Base-by-base conservation (phyloP, 2,888 invertebrate genomes). In the Torymus aiolomorphi region DNA sequence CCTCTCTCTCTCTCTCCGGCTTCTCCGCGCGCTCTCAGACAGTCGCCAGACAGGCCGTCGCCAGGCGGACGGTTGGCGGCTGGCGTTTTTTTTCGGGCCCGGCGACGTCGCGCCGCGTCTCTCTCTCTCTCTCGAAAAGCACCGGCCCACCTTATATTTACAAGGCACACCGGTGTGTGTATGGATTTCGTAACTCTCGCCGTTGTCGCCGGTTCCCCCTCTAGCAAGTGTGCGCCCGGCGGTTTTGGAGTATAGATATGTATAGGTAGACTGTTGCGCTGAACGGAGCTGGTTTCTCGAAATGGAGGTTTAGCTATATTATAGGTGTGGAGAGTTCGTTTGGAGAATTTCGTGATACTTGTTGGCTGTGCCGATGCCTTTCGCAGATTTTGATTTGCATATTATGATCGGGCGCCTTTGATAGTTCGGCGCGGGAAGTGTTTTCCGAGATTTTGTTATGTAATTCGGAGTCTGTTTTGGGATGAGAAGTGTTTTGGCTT, bases 41-140 rank as follows among this genome's bases (percentile, higher is more conserved):
- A 84, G 85, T 85, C 84, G 85, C 85, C 85, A 85, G 86, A 85
- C 86, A 84, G 83, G 81, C 85, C 82, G 87, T 84, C 84, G 85
- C 84, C 85, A 84, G 84, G 82, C 83, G 78, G 82, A 83, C 83
- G 83, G 78, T 83, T 78, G 63, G 51, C 24, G 11, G 42, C 8
- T 31, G n/a, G n/a, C n/a, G 42, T 61, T 73, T 67, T 79, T 79
- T 67, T 75, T n/a, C n/a, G 31, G 56, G 59, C 51, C 49, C 42
- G 42, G 5, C n/a, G 12, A 2, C 31, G 52, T 8, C 62, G 14
- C 14, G 16, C 18, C 49, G 42, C 18, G 70, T 3, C 49, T 18
- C 20, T 1, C 3, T 5, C 51, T 57, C 69, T 65, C 42, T 12
- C 18, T 57, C 42, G 31, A 31, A 31, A 31, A 8, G 31, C 31